Base-by-base conservation (phyloP, 2,113 vertebrate genomes). In the Poeciliopsis retropinna region DNA sequence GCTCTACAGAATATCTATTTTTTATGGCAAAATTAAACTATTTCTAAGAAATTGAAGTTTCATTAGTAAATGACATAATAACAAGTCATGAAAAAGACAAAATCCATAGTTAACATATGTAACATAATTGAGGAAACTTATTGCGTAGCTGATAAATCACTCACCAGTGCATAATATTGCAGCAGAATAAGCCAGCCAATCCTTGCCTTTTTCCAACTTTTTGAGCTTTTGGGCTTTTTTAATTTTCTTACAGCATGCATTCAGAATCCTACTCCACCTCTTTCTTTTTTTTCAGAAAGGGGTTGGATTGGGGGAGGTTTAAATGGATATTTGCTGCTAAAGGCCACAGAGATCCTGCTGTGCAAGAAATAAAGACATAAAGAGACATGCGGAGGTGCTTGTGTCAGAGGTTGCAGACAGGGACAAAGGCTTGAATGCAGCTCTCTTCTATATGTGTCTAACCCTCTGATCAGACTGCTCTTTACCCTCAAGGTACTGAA, bases 301-400 rank as follows among this genome's bases (percentile, higher is more conserved):
- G 25, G 72, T n/a, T 60, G 60, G 72, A 67, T 84, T 89, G 25
- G 51, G 51, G 51, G 51, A 57, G 51, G 51, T 89, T 86, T 83
- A 91, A 87, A 91, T 89, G 84, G 88, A 85, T 87, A 89, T 91
- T 79, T 85, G 80, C 80, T 68, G 64, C 44, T 85, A 81, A 85
- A 87, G 73, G 84, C 82, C 84, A 78, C 66, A 63, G 73, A 78
- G 62, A 61, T 30, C 89, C 81, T 79, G 81, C 78, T 87, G 86
- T 79, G 87, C 67, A 71, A 78, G 73, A 68, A 85, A 80, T 72
- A 86, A 84, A 89, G 83, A 82, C 73, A 75, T 75, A 84, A 60
- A 76, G 81, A 70, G 82, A 81, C 61, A 63, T 73, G 76, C 41
- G 67, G 47, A 81, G 34, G 32, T 76, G 73, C 76, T 75, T 83